Percentiles rank a stretch among this genome's conserved stretches.
phyloP scores from a whole-genome alignment of 2,113 vertebrate genomes.

The Brachypteracias leptosomus region DNA sequence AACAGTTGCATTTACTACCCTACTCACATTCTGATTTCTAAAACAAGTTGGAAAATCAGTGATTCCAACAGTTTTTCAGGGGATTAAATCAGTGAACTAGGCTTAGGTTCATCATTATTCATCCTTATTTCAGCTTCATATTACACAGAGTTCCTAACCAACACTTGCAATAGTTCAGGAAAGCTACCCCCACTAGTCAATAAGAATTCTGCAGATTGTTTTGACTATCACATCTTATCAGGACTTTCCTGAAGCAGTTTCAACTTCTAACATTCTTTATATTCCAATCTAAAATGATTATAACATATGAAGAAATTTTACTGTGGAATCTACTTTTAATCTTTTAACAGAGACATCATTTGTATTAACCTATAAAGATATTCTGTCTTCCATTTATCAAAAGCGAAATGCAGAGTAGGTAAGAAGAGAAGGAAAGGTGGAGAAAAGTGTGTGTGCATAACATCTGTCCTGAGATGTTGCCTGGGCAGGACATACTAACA shows the following conservation, averaged over 20 bases:
- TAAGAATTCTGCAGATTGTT: not conserved
- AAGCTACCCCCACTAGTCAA: accelerated
- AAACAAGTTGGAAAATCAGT: not conserved
- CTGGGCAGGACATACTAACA: not conserved
- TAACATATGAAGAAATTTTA: not conserved
- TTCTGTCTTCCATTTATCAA: not conserved
- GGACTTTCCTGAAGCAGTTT: not conserved
- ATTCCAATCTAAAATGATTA: not conserved
- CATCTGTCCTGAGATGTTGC: not conserved
- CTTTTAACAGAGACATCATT: not conserved
- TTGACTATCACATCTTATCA: not conserved
- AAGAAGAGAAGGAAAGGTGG: not conserved
- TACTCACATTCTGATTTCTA: not conserved
- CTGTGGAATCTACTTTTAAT: not conserved
- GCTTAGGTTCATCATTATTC: not conserved
- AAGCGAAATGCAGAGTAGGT: not conserved
- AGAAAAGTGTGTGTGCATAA: not conserved
- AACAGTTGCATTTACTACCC: not conserved
- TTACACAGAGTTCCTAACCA: not conserved
- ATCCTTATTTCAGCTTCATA: not conserved
- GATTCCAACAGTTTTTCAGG: not conserved
- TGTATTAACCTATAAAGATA: not conserved
- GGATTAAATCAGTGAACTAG: not conserved
- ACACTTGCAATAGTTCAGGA: not conserved
- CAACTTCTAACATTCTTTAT: not conserved